Base-by-base conservation (phyloP, 1,140 invertebrate species). In the Zaprionus kolodkinae region DNA sequence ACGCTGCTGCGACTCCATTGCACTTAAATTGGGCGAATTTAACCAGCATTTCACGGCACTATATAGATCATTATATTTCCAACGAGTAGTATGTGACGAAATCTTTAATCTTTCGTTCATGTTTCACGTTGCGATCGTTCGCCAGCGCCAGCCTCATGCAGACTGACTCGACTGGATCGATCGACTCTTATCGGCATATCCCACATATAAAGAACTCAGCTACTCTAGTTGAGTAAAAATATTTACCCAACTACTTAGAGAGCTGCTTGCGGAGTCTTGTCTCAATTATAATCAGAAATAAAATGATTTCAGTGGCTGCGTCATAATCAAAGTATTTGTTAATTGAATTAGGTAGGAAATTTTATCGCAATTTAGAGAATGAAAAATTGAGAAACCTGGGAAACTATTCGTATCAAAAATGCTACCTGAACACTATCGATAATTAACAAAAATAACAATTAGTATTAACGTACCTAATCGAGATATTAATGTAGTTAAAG, bases 41-140 rank as follows among this genome's bases (percentile, higher is more conserved):
- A 81, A 13, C 69, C 57, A 70, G 21, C 61, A 33, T 3, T 33
- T 11, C 9, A 65, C 50, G 7, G 38, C 50, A 10, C 33, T n/a
- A 50, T 59, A 70, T 0, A 65, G 38, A 43, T 74, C 76, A 3
- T 7, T 48, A 13, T 17, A 43, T 13, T 38, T 40, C 15, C n/a
- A 40, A 3, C 7, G 64, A n/a, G 0, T 27, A n/a, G 0, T 27
- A 25, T 30, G 11, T 5, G 30, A 12, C 2, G 25, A 17, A 45
- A 5, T 33, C 9, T n/a, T 1, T 6, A 48, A n/a, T 6, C n/a
- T n/a, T n/a, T 30, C 59, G 36, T 17, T 25, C 67, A 63, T 69
- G 15, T 62, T 17, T 25, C 67, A 63, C 61, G 15, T 55, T 33
- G 57, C 13, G 36, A 27, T 35, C 11, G 38, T 40, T 27, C 40